Percentiles rank a stretch among this genome's conserved stretches.
Evolutionary conservation across 2,797 vertebrate species (phyloP).

Genomic region (Tympanoctomys barrerae): DNA sequence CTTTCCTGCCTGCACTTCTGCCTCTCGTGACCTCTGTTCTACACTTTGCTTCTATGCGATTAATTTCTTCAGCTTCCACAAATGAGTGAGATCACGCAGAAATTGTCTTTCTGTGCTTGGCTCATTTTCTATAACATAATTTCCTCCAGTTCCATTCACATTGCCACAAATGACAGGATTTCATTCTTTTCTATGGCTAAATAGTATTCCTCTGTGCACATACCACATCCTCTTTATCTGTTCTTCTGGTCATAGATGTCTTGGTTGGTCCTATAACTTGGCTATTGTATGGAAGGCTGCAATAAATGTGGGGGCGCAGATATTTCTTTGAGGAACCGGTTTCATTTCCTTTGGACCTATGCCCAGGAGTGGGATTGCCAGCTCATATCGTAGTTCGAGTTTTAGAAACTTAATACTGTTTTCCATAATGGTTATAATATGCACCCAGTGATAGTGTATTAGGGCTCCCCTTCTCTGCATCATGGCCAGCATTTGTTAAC

Average conservation of each 20-base stretch:
- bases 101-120: background rate
- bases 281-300: background rate
- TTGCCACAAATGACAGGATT: background rate
- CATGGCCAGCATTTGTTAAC: background rate
- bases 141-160: background rate
- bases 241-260: background rate
- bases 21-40: background rate
- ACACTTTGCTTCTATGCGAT: background rate
- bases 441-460: background rate
- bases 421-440: background rate
- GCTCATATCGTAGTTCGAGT: background rate
- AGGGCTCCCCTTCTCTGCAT: background rate
- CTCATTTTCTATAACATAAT: background rate
- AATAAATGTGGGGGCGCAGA: background rate
- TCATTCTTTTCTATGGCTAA: background rate
- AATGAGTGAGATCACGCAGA: background rate
- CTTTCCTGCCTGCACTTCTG: background rate
- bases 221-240: background rate
- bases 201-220: background rate
- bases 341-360: slow-evolving; percentile 36
- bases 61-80: background rate
- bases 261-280: background rate
- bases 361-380: background rate
- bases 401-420: background rate
- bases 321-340: background rate